phyloP scores from a whole-genome alignment of 2,113 vertebrate species.

The Entelurus aequoreus region DNA sequence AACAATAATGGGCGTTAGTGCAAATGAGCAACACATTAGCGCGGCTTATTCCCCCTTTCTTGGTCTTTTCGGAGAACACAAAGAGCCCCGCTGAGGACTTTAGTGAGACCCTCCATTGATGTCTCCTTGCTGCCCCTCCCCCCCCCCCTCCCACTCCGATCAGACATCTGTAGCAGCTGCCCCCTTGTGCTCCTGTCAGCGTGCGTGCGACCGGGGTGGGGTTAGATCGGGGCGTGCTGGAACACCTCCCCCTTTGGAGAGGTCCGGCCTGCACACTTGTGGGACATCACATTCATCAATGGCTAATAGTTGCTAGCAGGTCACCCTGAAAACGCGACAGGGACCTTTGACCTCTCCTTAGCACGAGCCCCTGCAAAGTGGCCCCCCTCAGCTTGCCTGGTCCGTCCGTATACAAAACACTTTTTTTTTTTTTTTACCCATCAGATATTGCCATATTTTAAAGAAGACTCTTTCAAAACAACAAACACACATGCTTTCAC shows the following conservation, averaged over 20 bases:
- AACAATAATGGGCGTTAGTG: constrained; percentile 1
- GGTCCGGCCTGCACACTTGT: constrained; percentile 75
- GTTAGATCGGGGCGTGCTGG: constrained; percentile 65
- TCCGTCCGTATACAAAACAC: too few species aligned
- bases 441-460: too few species aligned
- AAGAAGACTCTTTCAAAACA: too few species aligned
- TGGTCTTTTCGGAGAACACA: constrained; percentile 67
- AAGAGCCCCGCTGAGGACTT: constrained; percentile 58
- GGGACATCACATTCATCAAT: constrained; percentile 79
- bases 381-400: constrained; percentile 26
- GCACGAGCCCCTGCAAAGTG: constrained; percentile 55
- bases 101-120: constrained; percentile 70
- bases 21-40: constrained; percentile 55
- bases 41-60: constrained; percentile 48
- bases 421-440: too few species aligned
- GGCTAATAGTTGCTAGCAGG: constrained; percentile 79
- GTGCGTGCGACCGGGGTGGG: constrained; percentile 47
- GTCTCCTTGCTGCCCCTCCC: constrained; percentile 66
- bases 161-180: constrained; percentile 80
- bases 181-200: constrained; percentile 76
- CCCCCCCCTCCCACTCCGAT: constrained; percentile 51
- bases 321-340: constrained; percentile 81
- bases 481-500: too few species aligned
- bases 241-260: constrained; percentile 72
- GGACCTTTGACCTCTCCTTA: constrained; percentile 73